Base-by-base conservation (phyloP, 23 tunicate species). In the Trididemnum nubilum region DNA sequence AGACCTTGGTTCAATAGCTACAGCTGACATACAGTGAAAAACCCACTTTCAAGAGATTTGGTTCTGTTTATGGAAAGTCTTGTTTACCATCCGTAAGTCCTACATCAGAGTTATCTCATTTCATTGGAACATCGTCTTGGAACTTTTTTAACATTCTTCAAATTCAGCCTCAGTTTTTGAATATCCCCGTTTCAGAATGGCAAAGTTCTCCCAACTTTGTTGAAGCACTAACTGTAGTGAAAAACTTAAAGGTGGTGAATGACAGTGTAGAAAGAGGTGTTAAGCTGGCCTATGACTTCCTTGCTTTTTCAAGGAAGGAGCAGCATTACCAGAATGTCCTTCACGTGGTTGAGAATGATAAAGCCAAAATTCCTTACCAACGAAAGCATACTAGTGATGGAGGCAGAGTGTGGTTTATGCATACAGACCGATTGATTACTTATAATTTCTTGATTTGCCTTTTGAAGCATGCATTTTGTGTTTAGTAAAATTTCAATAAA, bases 191-290 rank as follows among this genome's bases (percentile, higher is more conserved):
- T n/a, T n/a, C 18, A 18, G 18, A 49, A 49, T 49, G 18, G 18
- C 12, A 49, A 18, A 49, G 18, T 49, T 12, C 57, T 49, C 57
- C 57, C 12, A 49, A 18, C 18, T 49, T 9, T 18, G 15, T 9
- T 49, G 15, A 49, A 49, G 57, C 15, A 49, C 57, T 49, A 18
- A 49, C 15, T 49, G 57, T 9, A 49, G 57, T 63, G 7, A 15
- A 63, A n/a, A 63, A n/a, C 26, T 21, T 63, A 5, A 21, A 24
- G 7, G 69, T 63, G 25, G 69, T 63, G 25, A 63, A 63, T 63
- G 69, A 63, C 28, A 63, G 69, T 63, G 69, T 26, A 63, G 69
- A 63, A 26, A 63, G 69, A 24, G 69, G 69, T 4, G 28, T n/a
- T 21, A 63, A 63, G 28, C 69, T 63, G 26, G 69, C 69, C 5